phyloP scores from a whole-genome alignment of 2,888 invertebrate genomes.

The Coenonympha arcania region DNA sequence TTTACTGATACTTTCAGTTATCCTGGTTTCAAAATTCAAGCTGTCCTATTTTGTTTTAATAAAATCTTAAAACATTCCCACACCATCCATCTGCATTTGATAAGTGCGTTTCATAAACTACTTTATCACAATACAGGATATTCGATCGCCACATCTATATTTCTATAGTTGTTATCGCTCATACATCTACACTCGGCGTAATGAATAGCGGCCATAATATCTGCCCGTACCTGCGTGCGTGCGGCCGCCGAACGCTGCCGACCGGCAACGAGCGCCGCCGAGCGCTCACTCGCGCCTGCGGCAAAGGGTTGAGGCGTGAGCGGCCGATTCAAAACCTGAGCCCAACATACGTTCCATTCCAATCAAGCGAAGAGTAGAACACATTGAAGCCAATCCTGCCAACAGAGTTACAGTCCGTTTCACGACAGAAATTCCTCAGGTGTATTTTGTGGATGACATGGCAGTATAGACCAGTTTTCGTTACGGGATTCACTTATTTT shows the following conservation, averaged over 20 bases:
- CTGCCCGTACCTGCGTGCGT: background rate
- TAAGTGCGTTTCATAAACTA: background rate
- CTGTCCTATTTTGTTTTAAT: too few relatives aligned
- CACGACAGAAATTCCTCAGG: too few relatives aligned
- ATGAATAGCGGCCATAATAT: background rate
- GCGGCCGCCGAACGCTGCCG: background rate
- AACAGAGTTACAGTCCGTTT: too few relatives aligned
- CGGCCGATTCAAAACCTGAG: background rate
- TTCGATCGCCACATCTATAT: background rate
- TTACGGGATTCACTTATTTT: background rate
- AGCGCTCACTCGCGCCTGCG: background rate
- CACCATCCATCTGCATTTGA: too few relatives aligned
- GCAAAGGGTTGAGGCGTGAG: background rate
- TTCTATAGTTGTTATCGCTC: background rate
- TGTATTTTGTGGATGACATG: too few relatives aligned
- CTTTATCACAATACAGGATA: background rate
- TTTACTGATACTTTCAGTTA: too few relatives aligned
- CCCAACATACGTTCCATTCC: too few relatives aligned
- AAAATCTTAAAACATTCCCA: too few relatives aligned
- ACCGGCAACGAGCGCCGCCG: background rate
- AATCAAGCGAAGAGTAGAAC: too few relatives aligned
- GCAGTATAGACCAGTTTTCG: too few relatives aligned
- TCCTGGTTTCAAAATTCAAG: too few relatives aligned
- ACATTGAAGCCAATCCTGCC: too few relatives aligned
- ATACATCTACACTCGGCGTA: background rate